These are phyloP conservation scores for Atractosteus spatula DNA, from an alignment of 2,113 vertebrate species.

Conservation along the genomic window DNA sequence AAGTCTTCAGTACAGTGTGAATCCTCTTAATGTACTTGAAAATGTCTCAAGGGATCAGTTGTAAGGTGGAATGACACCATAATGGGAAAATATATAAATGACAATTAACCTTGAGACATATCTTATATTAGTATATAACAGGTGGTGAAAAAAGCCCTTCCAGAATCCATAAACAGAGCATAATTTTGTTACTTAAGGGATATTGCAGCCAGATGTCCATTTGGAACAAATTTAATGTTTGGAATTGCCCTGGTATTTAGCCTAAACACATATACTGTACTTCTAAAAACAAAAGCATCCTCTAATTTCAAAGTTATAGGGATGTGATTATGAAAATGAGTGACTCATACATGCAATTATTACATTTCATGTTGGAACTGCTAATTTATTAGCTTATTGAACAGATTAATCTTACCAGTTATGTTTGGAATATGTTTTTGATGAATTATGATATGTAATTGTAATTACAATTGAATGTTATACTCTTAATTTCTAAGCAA, in stretches of 20 bases:
- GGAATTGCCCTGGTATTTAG: slow-evolving; percentile 38
- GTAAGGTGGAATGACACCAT: background rate
- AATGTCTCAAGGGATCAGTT: background rate
- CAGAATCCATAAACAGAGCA: slow-evolving; percentile 74
- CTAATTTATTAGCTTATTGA: too few species aligned
- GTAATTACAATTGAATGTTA: too few species aligned
- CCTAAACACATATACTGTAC: too few species aligned
- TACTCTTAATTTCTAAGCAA: too few species aligned
- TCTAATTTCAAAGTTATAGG: too few species aligned
- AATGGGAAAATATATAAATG: slow-evolving; percentile 4
- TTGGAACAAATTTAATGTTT: slow-evolving; percentile 76
- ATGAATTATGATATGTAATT: too few species aligned
- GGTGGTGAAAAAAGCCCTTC: slow-evolving; percentile 73
- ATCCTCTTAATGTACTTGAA: background rate
- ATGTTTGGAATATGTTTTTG: too few species aligned
- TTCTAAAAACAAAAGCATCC: too few species aligned
- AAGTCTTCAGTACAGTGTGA: background rate
- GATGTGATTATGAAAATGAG: too few species aligned
- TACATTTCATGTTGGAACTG: too few species aligned
- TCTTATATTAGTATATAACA: slow-evolving; percentile 55
- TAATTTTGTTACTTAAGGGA: slow-evolving; percentile 80
- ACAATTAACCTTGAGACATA: slow-evolving; percentile 31
- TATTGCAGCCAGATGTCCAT: slow-evolving; percentile 78
- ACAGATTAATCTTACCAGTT: too few species aligned
- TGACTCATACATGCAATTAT: too few species aligned